Conservation (phyloP, 92 coral and sea anemone genomes). For the Phymanthus crucifer region DNA sequence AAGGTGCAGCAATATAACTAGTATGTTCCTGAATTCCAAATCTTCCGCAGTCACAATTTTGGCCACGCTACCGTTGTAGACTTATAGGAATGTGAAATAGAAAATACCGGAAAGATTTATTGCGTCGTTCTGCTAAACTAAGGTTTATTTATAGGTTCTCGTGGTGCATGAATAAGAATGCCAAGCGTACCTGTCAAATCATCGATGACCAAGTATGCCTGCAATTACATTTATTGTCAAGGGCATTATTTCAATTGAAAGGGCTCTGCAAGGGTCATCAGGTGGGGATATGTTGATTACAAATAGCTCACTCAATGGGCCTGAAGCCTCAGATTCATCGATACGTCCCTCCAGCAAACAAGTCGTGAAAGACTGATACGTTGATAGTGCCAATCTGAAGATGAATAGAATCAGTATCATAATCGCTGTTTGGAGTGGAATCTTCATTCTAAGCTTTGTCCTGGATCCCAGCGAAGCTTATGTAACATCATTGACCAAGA, state of each 20-base stretch:
- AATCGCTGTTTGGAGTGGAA: background rate
- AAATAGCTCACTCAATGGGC: background rate
- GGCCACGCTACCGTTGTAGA: background rate
- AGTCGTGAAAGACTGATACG: background rate
- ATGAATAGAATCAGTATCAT: constrained; percentile 1
- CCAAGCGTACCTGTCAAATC: background rate
- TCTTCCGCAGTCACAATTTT: background rate
- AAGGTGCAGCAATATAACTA: background rate
- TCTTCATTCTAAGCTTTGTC: background rate
- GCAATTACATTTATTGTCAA: constrained; percentile 2
- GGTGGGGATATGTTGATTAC: background rate
- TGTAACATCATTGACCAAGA: constrained; percentile 2
- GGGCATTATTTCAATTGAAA: constrained; percentile 1
- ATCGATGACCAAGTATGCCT: constrained; percentile 14
- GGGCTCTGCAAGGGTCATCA: background rate
- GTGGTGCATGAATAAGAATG: background rate
- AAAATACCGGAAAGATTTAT: constrained; percentile 8
- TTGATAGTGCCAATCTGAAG: background rate
- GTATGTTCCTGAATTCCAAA: background rate
- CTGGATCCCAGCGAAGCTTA: constrained; percentile 16
- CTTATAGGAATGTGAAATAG: background rate
- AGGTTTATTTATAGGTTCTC: background rate
- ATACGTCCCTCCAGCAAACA: background rate
- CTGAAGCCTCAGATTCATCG: background rate
- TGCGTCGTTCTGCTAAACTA: constrained; percentile 1